phyloP scores from a whole-genome alignment of 2,797 vertebrate genomes.

The Crypturellus tataupa region DNA sequence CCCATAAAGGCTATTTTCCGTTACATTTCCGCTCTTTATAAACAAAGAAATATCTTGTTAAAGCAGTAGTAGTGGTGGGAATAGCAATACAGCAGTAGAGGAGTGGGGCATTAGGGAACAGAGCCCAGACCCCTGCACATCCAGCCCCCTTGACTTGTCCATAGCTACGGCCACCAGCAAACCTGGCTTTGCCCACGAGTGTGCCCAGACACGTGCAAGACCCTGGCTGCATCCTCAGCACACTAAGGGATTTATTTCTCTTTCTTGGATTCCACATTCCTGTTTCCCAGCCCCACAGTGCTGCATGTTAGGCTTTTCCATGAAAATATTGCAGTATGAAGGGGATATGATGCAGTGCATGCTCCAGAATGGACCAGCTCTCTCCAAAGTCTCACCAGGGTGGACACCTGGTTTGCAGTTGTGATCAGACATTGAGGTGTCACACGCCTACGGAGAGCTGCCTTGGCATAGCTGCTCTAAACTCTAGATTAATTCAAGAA shows the following conservation, averaged over 20 bases:
- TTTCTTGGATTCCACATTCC: no score
- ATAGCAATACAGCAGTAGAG: not conserved
- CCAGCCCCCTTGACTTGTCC: not conserved
- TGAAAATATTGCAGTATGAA: no score
- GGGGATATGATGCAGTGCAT: no score
- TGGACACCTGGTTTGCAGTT: not conserved
- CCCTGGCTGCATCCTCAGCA: no score
- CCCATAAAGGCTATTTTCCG: not conserved
- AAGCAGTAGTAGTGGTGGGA: not conserved
- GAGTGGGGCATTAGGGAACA: not conserved
- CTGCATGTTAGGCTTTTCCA: no score
- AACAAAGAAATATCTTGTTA: not conserved
- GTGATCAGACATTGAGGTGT: not conserved
- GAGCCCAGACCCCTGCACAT: not conserved
- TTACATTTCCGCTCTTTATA: not conserved
- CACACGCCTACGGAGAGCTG: not conserved
- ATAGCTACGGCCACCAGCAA: no score
- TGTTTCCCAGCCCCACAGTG: no score
- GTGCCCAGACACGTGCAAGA: no score
- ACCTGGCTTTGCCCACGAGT: no score
- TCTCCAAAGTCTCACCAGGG: not conserved
- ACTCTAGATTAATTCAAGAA: not conserved
- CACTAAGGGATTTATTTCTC: no score
- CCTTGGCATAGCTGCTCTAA: rapidly evolving
- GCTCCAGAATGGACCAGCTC: no score